Percentiles rank a stretch among this genome's conserved stretches.
phyloP scores from a whole-genome alignment of 2,113 vertebrate species.

The Daubentonia madagascariensis region DNA sequence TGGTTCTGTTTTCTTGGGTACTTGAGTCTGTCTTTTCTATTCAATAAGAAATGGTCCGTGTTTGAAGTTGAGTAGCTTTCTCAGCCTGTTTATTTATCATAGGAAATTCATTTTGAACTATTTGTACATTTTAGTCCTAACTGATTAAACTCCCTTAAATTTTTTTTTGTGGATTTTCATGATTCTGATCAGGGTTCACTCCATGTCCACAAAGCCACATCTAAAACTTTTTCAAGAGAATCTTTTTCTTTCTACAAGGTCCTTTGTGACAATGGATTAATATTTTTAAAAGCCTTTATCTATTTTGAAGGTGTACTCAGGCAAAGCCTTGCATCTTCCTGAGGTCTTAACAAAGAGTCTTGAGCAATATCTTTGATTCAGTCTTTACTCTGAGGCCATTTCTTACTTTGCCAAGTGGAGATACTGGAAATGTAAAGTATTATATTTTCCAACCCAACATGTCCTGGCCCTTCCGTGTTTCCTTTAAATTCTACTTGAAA shows the following conservation, averaged over 20 bases:
- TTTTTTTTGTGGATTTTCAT: not conserved
- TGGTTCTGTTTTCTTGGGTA: not conserved
- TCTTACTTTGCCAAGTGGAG: not conserved
- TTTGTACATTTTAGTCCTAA: not conserved
- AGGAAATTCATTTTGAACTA: not conserved
- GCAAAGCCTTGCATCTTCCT: not conserved
- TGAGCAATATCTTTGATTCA: not conserved
- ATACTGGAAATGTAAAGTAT: not conserved
- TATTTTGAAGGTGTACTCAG: not conserved
- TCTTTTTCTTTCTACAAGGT: not conserved
- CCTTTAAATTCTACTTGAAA: not conserved
- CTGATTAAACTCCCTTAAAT: not conserved
- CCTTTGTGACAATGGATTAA: not conserved
- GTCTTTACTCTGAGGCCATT: not conserved
- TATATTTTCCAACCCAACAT: not conserved
- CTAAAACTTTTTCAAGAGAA: not conserved
- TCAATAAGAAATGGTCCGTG: not conserved
- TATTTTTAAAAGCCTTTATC: not conserved
- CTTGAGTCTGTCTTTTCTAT: not conserved
- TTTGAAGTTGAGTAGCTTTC: not conserved
- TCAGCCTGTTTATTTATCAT: not conserved
- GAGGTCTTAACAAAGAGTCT: not conserved
- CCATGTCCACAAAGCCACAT: not conserved
- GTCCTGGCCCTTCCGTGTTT: not conserved
- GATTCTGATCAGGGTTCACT: not conserved